Base-by-base conservation (phyloP, 2,113 vertebrate genomes). In the Daboia siamensis region DNA sequence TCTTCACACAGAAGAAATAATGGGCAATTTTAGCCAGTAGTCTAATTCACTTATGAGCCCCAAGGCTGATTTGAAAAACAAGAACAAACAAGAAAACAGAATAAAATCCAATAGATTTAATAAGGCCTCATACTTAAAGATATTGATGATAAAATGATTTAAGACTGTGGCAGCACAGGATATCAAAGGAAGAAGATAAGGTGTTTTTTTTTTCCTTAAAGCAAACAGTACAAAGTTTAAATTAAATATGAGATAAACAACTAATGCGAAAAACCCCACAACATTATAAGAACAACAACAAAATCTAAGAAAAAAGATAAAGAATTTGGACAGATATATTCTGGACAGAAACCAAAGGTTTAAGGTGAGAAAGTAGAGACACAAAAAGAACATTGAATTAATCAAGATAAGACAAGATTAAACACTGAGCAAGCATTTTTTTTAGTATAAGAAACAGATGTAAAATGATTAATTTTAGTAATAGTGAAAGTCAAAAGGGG, bases 381-480 rank as follows among this genome's bases (percentile, higher is more conserved):
- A 51, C n/a, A 85, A 84, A 57, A 48, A 88, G 52, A 84, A 48
- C 44, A 23, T 84, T 80, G 29, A 54, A 92, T 92, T 57, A 84
- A 92, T 89, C 87, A 92, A 87, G 57, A 87, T 48, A 54, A 88
- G 87, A 88, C 10, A 33, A n/a, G 91, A 89, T 92, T 92, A 92
- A 92, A 92, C 44, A 84, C 61, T 92, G 91, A 88, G 61, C 86
- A 88, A 88, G 61, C 91, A 80, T 88, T 74, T 92, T 55, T 48
- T 90, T 91, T 92, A 15, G 17, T 89, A 92, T 46, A 84, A 46
- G 54, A 84, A 92, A 57, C 91, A 92, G 87, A 92, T 92, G 91
- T 87, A 48, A 89, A 91, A 61, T n/a, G 64, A 92, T 92, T 61
- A 91, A 91, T 86, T 91, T 91, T 91, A 92, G 64, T 46, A 89